Evolutionary conservation across 2,888 invertebrate species (phyloP).

Genomic region (Punctoribates punctum): DNA sequence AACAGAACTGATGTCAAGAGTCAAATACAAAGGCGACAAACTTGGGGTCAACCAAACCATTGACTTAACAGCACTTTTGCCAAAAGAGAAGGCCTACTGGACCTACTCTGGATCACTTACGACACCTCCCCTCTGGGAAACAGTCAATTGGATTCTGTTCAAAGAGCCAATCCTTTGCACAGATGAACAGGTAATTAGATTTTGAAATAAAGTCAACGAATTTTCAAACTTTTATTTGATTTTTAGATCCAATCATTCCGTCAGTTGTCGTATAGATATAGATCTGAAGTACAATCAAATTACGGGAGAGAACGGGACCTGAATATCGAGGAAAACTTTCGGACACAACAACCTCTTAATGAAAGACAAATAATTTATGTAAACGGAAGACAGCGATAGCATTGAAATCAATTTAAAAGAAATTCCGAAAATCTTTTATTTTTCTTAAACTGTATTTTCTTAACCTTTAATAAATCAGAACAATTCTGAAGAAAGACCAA

Average conservation of each 20-base stretch:
- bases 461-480: no score
- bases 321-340: conserved; percentile 42
- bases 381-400: background rate
- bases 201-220: background rate
- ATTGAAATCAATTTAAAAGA: no score
- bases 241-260: conserved; percentile 40
- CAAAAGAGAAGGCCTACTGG: conserved; percentile 35
- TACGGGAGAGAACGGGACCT: background rate
- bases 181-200: conserved; percentile 33
- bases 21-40: conserved; percentile 28
- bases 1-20: background rate
- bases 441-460: no score
- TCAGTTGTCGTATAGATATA: conserved; percentile 30
- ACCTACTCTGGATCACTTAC: conserved; percentile 42
- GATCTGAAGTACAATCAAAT: background rate
- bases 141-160: conserved; percentile 42
- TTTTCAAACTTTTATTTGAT: background rate
- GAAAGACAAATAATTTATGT: conserved; percentile 40
- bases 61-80: conserved; percentile 33
- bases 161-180: conserved; percentile 36
- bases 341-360: conserved; percentile 45
- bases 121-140: conserved; percentile 42
- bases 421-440: no score
- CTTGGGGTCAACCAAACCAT: conserved; percentile 21
- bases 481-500: no score